Evolutionary conservation across 2,888 invertebrate species (phyloP).

Genomic region (Trissolcus japonicus): DNA sequence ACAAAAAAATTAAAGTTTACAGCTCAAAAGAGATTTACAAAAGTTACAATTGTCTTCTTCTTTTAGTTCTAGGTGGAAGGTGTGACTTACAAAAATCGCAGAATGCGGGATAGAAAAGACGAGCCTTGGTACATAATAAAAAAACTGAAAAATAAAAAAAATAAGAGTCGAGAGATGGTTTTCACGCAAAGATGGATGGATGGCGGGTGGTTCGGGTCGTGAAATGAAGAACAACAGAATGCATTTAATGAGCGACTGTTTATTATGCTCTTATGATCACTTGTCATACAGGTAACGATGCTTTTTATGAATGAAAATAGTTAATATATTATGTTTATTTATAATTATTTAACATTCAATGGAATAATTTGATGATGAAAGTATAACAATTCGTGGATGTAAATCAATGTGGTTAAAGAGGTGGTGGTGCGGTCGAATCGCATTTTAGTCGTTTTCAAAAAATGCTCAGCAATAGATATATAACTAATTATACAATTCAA

Average conservation of each 20-base stretch:
- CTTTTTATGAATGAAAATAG: slow-evolving; percentile 77
- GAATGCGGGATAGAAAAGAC: slow-evolving; percentile 41
- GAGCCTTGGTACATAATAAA: slow-evolving; percentile 1
- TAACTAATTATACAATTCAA: slow-evolving; percentile 36
- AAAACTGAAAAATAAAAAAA: slow-evolving; percentile 10
- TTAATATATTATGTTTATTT: slow-evolving; percentile 76
- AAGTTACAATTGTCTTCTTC: no score
- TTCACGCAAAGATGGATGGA: slow-evolving; percentile 59
- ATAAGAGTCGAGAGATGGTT: slow-evolving; percentile 4
- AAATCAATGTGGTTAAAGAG: slow-evolving; percentile 74
- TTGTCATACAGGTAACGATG: slow-evolving; percentile 77
- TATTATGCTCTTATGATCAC: slow-evolving; percentile 77
- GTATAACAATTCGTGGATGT: slow-evolving; percentile 75
- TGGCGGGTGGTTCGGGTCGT: slow-evolving; percentile 74
- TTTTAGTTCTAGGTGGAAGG: no score
- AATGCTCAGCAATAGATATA: slow-evolving; percentile 59
- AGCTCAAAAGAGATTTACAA: no score
- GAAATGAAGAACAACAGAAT: slow-evolving; percentile 77
- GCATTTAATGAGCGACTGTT: slow-evolving; percentile 77
- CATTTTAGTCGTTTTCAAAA: slow-evolving; percentile 66
- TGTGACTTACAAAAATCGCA: slow-evolving; percentile 1
- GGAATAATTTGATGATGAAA: slow-evolving; percentile 75
- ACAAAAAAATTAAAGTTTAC: no score
- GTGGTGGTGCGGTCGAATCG: slow-evolving; percentile 69
- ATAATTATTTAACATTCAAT: slow-evolving; percentile 76